Percentiles rank a stretch among this genome's conserved stretches.
Evolutionary conservation across 2,797 vertebrate species (phyloP).

Genomic region (Echiichthys vipera): DNA sequence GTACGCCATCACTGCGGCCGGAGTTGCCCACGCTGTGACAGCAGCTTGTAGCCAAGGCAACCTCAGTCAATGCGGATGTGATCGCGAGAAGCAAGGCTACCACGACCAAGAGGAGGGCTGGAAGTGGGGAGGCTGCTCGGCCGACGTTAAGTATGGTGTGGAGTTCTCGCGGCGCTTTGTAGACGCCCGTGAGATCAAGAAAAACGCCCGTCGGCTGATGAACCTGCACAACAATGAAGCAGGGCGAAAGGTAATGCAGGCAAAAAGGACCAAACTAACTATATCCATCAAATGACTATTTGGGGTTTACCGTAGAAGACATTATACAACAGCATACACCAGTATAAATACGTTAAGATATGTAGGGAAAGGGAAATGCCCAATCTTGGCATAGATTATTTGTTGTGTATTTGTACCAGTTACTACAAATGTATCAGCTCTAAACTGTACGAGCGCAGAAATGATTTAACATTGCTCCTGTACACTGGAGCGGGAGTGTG

Average conservation of each 20-base stretch:
- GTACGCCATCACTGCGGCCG: slow-evolving; percentile 96
- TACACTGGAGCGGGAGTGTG: slow-evolving; percentile 4
- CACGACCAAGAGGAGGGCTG: slow-evolving; percentile 97
- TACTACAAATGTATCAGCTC: not conserved
- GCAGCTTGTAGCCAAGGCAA: slow-evolving; percentile 98
- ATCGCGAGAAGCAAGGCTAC: slow-evolving; percentile 98
- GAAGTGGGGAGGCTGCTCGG: slow-evolving; percentile 99
- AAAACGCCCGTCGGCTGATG: slow-evolving; percentile 97
- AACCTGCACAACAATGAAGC: slow-evolving; percentile 99
- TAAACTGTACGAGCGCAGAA: not conserved
- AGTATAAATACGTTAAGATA: not conserved
- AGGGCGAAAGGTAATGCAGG: slow-evolving; percentile 92
- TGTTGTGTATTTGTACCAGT: not conserved
- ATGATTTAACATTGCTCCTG: slow-evolving; percentile 4
- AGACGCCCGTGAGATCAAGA: slow-evolving; percentile 97
- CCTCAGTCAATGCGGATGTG: slow-evolving; percentile 97
- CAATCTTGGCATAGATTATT: not conserved
- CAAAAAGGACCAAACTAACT: not conserved
- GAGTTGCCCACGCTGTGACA: slow-evolving; percentile 95
- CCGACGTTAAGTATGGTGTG: slow-evolving; percentile 96
- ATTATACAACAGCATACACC: not conserved
- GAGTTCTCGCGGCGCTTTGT: slow-evolving; percentile 98
- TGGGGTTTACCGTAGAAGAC: not conserved
- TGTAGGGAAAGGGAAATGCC: not conserved
- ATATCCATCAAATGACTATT: not conserved